A percentile compares a stretch with the other conserved stretches of the same genome.
Evolutionary conservation across 1,140 invertebrate species (phyloP).

Genomic region (Tetraneura akinire): DNA sequence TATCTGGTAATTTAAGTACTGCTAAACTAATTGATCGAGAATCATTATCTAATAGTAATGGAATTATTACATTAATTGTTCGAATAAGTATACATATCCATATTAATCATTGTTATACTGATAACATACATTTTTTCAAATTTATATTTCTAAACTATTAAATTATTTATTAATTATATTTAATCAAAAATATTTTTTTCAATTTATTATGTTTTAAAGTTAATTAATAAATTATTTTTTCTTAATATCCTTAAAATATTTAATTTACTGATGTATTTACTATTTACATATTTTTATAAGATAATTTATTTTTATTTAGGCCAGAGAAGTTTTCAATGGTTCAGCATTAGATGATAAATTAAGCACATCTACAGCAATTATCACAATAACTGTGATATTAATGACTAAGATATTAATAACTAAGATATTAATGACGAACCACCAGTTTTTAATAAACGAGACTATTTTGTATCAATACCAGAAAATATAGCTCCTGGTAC

Average conservation of each 20-base stretch:
- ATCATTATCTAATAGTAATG: constrained; percentile 74
- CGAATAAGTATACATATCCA: constrained; percentile 61
- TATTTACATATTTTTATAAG: too few relatives aligned
- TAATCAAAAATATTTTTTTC: too few relatives aligned
- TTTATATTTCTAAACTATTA: too few relatives aligned
- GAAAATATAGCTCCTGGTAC: constrained; percentile 83
- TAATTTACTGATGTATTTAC: too few relatives aligned
- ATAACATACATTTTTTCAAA: too few relatives aligned
- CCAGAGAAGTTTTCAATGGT: constrained; percentile 75
- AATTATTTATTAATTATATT: too few relatives aligned
- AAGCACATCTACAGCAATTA: constrained; percentile 69
- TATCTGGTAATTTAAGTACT: constrained; percentile 77
- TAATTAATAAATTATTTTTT: too few relatives aligned
- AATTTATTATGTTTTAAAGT: too few relatives aligned
- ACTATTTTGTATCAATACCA: constrained; percentile 77
- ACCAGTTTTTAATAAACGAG: constrained; percentile 77
- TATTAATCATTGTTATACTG: too few relatives aligned
- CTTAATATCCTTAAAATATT: too few relatives aligned
- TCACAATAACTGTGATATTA: constrained; percentile 85
- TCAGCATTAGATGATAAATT: constrained; percentile 67
- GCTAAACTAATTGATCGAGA: constrained; percentile 83
- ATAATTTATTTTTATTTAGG: constrained; percentile 60
- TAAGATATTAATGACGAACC: constrained; percentile 93
- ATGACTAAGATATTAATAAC: too few relatives aligned
- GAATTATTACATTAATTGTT: constrained; percentile 73